Base-by-base conservation (phyloP, 2,113 vertebrate species). In the Bujurquina vittata region DNA sequence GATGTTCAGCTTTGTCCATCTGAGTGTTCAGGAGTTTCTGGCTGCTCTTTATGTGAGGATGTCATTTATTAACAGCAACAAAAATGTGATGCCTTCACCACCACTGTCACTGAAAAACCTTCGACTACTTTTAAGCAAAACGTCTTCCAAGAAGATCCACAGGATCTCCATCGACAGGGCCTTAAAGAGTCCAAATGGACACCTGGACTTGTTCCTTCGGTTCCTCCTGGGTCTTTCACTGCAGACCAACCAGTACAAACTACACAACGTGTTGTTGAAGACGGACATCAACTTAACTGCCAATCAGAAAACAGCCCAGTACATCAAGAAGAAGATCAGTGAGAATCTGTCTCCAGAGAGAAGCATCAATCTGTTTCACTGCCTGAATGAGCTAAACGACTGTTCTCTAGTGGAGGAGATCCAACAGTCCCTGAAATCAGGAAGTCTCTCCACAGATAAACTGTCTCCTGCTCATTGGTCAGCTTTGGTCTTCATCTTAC, bases 381-480 rank as follows among this genome's bases (percentile, higher is more conserved):
- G 79, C 35, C 79, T 81, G 79, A 81, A 56, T 31, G 79, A 87
- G 4, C 56, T 87, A 35, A 83, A 83, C 11, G 77, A 87, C 4
- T n/a, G 5, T 62, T 35, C 33, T 62, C 31, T 62, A n/a, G 60
- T 62, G 60, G 60, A 62, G 33, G 60, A 75, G 20, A 79, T 87
- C 23, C 59, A 80, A 37, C 73, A 72, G 37, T 74, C 1, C 63
- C 37, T 87, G 65, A 81, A 40, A 5, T 81, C 86, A 54, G 78
- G 78, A 60, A 20, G 63, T 35, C 75, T 88, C 10, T 78, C 82
- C 54, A 79, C 59, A 15, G 23, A 75, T 10, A 5, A 77, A 37
- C 74, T 88, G 1, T 82, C 69, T 40, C 67, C 69, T n/a, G 29
- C 69, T 75, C 83, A 85, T 62, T 88, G 82, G 86, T 88, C 86